Evolutionary conservation across 2,797 vertebrate genomes (phyloP).

Genomic region (Tokudaia tokunoshimensis): DNA sequence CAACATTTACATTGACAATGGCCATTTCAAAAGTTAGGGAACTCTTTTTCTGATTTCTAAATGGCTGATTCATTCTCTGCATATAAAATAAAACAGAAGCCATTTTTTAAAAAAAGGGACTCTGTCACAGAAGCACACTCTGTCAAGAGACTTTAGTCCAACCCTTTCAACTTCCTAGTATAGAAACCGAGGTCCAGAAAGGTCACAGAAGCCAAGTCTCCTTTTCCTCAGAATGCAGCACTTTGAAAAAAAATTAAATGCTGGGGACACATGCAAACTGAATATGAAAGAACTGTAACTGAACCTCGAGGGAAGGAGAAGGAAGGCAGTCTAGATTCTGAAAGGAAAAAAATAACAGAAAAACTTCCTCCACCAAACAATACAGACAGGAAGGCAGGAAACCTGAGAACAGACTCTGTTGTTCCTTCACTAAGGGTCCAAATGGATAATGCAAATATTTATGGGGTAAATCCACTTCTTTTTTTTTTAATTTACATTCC

Average conservation of each 20-base stretch:
- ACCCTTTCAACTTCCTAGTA: slow-evolving; percentile 54
- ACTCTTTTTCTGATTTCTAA: slow-evolving; percentile 30
- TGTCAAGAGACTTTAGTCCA: slow-evolving; percentile 35
- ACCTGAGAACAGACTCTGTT: background rate
- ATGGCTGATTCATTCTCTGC: slow-evolving; percentile 58
- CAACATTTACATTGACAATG: slow-evolving; percentile 57
- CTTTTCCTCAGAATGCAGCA: slow-evolving; percentile 42
- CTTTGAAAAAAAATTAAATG: slow-evolving; percentile 39
- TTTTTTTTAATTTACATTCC: too few relatives aligned
- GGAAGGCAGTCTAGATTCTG: slow-evolving; percentile 4
- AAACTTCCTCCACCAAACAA: background rate
- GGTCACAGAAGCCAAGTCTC: background rate
- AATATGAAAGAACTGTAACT: slow-evolving; percentile 33
- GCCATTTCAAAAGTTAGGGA: slow-evolving; percentile 58
- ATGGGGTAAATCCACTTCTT: slow-evolving; percentile 50
- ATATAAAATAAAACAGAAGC: slow-evolving; percentile 65
- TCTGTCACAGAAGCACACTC: slow-evolving; percentile 18
- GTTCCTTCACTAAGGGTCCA: slow-evolving; percentile 25
- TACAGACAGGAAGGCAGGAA: slow-evolving; percentile 33
- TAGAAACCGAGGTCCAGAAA: slow-evolving; percentile 51
- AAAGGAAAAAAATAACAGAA: background rate
- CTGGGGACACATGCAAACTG: background rate
- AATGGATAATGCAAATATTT: slow-evolving; percentile 3
- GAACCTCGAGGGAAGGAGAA: background rate
- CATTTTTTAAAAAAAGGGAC: slow-evolving; percentile 18